Evolutionary conservation across 2,888 invertebrate species (phyloP).

Genomic region (Lamproptera curius): DNA sequence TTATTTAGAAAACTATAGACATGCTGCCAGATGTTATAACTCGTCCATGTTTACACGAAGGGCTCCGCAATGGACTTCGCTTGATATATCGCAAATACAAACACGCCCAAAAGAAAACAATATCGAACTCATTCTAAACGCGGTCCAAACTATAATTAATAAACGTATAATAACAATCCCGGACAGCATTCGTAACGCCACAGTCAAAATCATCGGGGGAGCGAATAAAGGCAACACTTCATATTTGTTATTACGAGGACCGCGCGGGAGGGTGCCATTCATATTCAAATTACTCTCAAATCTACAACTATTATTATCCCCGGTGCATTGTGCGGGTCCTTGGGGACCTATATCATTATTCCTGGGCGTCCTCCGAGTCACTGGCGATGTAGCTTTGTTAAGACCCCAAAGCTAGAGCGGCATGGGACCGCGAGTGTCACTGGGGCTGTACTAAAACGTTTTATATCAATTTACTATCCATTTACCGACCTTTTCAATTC

Average conservation of each 20-base stretch:
- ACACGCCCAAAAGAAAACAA: constrained; percentile 28
- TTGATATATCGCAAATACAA: constrained; percentile 31
- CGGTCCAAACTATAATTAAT: constrained; percentile 57
- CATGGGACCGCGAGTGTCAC: constrained; percentile 55
- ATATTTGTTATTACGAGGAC: constrained; percentile 74
- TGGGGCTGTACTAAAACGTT: constrained; percentile 61
- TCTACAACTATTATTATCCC: constrained; percentile 77
- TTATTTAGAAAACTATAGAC: too few species aligned
- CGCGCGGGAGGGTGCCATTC: constrained; percentile 73
- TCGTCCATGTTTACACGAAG: too few species aligned
- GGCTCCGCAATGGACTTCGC: constrained; percentile 5
- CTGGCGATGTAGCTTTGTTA: constrained; percentile 65
- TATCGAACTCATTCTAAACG: constrained; percentile 27
- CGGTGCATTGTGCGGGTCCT: constrained; percentile 67
- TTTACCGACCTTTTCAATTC: constrained; percentile 52
- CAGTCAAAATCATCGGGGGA: constrained; percentile 69
- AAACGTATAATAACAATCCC: constrained; percentile 47
- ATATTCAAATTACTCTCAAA: constrained; percentile 77
- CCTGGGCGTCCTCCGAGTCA: constrained; percentile 66
- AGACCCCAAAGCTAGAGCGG: constrained; percentile 49
- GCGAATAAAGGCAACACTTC: constrained; percentile 68
- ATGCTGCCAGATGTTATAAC: too few species aligned
- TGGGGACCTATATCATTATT: constrained; percentile 73
- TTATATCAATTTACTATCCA: constrained; percentile 69
- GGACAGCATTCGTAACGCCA: constrained; percentile 61